Base-by-base conservation (phyloP, 1,140 invertebrate species). In the Fragariocoptes setiger region DNA sequence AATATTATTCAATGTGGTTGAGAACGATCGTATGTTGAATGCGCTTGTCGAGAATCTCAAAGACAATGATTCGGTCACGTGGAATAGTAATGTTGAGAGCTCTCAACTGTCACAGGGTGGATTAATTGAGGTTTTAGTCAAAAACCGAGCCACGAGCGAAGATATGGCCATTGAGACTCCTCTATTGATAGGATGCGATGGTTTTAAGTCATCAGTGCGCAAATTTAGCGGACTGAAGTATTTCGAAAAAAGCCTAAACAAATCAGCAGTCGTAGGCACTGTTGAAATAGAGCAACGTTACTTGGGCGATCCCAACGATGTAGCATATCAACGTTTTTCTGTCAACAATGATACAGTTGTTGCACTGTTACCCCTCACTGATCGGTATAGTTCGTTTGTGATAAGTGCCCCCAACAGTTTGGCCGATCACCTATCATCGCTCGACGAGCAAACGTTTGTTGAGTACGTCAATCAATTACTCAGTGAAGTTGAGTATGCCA, bases 171-270 rank as follows among this genome's bases (percentile, higher is more conserved):
- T n/a, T 8, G n/a, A 8, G 16, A 42, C 44, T 14, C 19, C 12
- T 5, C 35, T 47, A 4, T 17, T 47, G 19, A 40, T 47, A 21
- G 46, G 44, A 20, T 46, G 46, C 35, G 46, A 47, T 37, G 46
- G 46, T 35, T 46, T 43, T 35, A 42, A 47, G 15, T 46, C 44
- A 15, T 19, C 37, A 15, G 44, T 46, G 13, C 40, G 46, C 1
- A 12, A 47, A 20, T 19, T 22, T 15, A 40, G 40, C 5, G 37
- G 37, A 18, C 16, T 47, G 13, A 41, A 38, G n/a, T 46, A 47
- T 41, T 42, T 35, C 15, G 14, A 42, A 3, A 12, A 20, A 20
- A 38, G 42, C 21, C 21, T 47, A 13, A 13, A 40, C 14, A 36
- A 47, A 41, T 42, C 21, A 16, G 46, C 19, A 3, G 42, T 47